phyloP scores from a whole-genome alignment of 1,140 invertebrate species.

The Ips typographus region DNA sequence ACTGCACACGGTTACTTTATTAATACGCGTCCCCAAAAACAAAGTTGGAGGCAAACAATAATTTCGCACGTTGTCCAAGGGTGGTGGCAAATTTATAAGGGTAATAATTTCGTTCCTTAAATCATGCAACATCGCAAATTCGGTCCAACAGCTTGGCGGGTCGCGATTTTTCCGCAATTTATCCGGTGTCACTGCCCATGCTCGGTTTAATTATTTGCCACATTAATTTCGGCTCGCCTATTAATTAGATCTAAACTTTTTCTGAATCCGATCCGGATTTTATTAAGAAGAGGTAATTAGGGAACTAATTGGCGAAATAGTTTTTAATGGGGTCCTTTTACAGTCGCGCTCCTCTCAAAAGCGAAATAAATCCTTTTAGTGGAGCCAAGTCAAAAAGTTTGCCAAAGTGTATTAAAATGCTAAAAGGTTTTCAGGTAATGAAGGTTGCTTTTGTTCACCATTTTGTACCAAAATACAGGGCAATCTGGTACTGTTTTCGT shows the following conservation, averaged over 20 bases:
- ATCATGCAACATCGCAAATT: constrained; percentile 32
- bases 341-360: background rate
- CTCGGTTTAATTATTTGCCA: constrained; percentile 32
- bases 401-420: too few relatives aligned
- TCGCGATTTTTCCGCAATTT: constrained; percentile 34
- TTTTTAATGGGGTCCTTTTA: background rate
- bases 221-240: constrained; percentile 29
- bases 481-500: too few relatives aligned
- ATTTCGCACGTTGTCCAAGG: constrained; percentile 22
- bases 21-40: background rate
- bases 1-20: too few relatives aligned
- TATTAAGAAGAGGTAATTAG: constrained; percentile 9
- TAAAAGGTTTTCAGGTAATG: too few relatives aligned
- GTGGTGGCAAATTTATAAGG: constrained; percentile 22
- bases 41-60: constrained; percentile 13
- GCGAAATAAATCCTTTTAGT: constrained; percentile 3
- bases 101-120: constrained; percentile 29
- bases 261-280: constrained; percentile 3
- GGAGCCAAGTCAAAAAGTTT: too few relatives aligned
- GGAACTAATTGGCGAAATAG: constrained; percentile 7
- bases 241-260: constrained; percentile 26
- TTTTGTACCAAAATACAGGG: too few relatives aligned
- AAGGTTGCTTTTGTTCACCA: too few relatives aligned
- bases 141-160: constrained; percentile 27
- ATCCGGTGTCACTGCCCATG: constrained; percentile 32